Base-by-base conservation (phyloP, 1,140 invertebrate genomes). In the Penaeus japonicus region DNA sequence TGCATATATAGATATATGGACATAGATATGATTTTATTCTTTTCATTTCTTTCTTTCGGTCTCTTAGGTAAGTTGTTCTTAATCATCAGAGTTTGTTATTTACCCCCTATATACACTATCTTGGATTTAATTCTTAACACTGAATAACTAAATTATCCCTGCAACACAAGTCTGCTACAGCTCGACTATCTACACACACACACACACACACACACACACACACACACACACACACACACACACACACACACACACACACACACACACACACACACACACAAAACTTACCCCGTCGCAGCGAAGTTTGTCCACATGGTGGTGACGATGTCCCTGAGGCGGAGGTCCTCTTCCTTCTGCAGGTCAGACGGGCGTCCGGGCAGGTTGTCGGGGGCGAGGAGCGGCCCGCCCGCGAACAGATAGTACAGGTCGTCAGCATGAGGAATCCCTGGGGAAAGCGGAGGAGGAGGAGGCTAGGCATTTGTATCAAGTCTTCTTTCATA, bases 271-370 rank as follows among this genome's bases (percentile, higher is more conserved):
- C 30, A 70, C 10, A 35, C 0, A 59, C 18, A 12, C 30, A 73
- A 5, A 53, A 27, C n/a, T 20, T 87, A 87, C 85, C 85, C 85
- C 20, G 77, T 70, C 12, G 57, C 30, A 22, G 85, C 85, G 47
- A 87, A 87, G 85, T 87, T 81, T n/a, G 59, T 54, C 85, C 85
- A 87, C 27, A 87, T 32, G 5, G 30, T 54, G 1, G 55, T 35
- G 20, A 87, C 54, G 22, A 87, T 39, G 27, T 73, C 59, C 18
- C 55, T 80, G 55, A 87, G 5, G 4, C n/a, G 17, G 1, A 87
- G 59, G 78, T 87, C 85, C 22, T 59, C 53, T 10, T 35, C 20
- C 17, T 20, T n/a, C n/a, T 54, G 30, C n/a, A 73, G 54, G 65
- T 86, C 54, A 22, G 17, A 57, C 4, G 53, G 84, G 15, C 20